These are phyloP conservation scores for Motacilla alba DNA, from an alignment of 2,113 vertebrate species.

Conservation along the genomic window DNA sequence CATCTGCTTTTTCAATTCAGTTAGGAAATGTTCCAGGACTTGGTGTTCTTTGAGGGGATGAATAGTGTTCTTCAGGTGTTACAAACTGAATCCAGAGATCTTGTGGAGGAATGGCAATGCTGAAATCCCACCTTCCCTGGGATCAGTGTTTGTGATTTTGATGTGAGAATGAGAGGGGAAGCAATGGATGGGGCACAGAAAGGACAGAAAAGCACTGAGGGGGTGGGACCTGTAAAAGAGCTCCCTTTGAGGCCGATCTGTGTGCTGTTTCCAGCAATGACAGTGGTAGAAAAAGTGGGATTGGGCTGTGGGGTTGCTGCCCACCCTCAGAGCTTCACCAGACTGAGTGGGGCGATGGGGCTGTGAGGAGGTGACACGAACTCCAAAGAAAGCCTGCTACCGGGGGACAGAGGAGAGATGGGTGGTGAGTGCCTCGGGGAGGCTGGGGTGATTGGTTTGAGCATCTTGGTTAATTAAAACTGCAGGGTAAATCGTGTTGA, in stretches of 20 bases:
- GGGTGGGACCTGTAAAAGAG: not conserved
- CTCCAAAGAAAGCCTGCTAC: too few relatives aligned
- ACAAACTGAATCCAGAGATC: not conserved
- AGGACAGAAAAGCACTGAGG: not conserved
- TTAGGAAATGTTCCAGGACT: not conserved
- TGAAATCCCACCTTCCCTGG: not conserved
- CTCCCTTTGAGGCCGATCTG: fast-evolving
- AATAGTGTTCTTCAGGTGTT: not conserved
- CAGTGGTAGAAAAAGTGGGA: not conserved
- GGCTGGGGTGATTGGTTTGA: not conserved
- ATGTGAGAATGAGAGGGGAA: not conserved
- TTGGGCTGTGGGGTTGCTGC: not conserved
- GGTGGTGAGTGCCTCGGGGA: fast-evolving
- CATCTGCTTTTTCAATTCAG: not conserved
- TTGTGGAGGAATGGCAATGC: not conserved
- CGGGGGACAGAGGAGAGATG: fast-evolving
- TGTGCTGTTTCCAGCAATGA: not conserved
- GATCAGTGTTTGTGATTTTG: not conserved
- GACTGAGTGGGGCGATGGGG: fast-evolving
- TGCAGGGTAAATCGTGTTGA: not conserved
- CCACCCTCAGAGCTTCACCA: not conserved
- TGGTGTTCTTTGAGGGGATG: not conserved
- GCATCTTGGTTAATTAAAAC: not conserved
- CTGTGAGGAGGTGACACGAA: not conserved
- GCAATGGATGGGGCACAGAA: not conserved